These are phyloP conservation scores for Oplegnathus fasciatus DNA, from an alignment of 2,113 vertebrate species.

Conservation along the genomic window DNA sequence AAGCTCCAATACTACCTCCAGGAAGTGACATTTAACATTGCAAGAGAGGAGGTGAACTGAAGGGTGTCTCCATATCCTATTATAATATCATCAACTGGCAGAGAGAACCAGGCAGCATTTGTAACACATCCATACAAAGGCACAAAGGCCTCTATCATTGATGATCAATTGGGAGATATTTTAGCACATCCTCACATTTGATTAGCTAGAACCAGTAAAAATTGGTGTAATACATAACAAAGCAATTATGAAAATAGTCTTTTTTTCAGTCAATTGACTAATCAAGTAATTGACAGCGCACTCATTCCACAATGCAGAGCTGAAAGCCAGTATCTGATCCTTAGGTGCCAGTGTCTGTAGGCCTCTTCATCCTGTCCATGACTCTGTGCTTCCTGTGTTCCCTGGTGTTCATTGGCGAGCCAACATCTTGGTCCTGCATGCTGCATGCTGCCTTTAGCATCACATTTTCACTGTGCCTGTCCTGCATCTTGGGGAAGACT, in stretches of 20 bases:
- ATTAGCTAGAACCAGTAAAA: too few relatives aligned
- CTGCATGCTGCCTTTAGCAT: conserved; percentile 81
- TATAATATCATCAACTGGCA: conserved; percentile 87
- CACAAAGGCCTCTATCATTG: not conserved
- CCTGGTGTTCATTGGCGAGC: conserved; percentile 76
- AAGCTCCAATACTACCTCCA: conserved; percentile 84
- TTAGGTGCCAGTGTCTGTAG: conserved; percentile 82
- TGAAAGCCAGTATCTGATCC: not conserved
- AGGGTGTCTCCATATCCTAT: conserved; percentile 83
- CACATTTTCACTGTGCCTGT: conserved; percentile 81
- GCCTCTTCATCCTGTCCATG: conserved; percentile 80
- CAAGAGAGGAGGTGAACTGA: conserved; percentile 80
- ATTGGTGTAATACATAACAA: too few relatives aligned
- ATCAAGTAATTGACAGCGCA: not conserved
- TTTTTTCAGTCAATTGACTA: not conserved
- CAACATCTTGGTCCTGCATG: conserved; percentile 82
- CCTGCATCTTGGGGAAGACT: conserved; percentile 80
- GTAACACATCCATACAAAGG: conserved; percentile 29
- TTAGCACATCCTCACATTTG: too few relatives aligned
- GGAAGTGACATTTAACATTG: conserved; percentile 79
- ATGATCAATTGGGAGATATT: too few relatives aligned
- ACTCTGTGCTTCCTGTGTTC: conserved; percentile 78
- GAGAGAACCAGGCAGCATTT: too few relatives aligned
- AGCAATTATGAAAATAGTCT: too few relatives aligned
- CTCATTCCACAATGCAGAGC: not conserved